Base-by-base conservation (phyloP, 1,140 invertebrate species). In the Copidosoma floridanum region DNA sequence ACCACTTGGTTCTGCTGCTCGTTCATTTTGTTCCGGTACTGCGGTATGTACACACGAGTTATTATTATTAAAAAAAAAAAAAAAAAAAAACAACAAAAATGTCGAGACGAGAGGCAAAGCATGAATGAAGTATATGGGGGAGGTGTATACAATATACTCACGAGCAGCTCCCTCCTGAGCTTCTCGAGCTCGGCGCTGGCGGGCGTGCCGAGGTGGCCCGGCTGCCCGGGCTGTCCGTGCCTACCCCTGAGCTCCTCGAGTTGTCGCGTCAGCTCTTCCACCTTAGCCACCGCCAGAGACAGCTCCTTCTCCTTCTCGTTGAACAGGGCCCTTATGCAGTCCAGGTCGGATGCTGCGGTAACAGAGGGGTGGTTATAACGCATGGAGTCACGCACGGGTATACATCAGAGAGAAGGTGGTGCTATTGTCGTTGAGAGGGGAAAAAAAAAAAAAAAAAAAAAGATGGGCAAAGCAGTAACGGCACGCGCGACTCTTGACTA, bases 301-400 rank as follows among this genome's bases (percentile, higher is more conserved):
- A 98, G 82, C 80, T 98, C 95, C 76, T 97, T 97, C 74, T 98
- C 95, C 77, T 98, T 98, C 76, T 97, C 94, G 84, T 94, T 96
- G 85, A 98, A 98, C 47, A 98, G 84, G 20, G 93, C 91, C 57
- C 94, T 88, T 70, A 97, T 96, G 57, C 93, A 94, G 79, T 98
- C 95, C 78, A 98, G 83, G 82, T 98, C 96, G 71, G 91, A 92
- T 70, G 90, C 93, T 95, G 81, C 16, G 82, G 75, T 71, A 72
- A 63, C 18, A 46, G 6, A 12, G 29, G 29, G 6, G 29, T 32
- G 12, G 29, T 32, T 8, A 32, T 32, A 32, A 12, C 6, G 29
- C 29, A 32, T 12, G 29, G 6, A 32, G 29, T 12, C 29, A 12
- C 29, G 6, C 12, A 32, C 29, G 29, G 6, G 29, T n/a, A n/a